phyloP scores from a whole-genome alignment of 2,113 vertebrate species.

The Poeciliopsis occidentalis region DNA sequence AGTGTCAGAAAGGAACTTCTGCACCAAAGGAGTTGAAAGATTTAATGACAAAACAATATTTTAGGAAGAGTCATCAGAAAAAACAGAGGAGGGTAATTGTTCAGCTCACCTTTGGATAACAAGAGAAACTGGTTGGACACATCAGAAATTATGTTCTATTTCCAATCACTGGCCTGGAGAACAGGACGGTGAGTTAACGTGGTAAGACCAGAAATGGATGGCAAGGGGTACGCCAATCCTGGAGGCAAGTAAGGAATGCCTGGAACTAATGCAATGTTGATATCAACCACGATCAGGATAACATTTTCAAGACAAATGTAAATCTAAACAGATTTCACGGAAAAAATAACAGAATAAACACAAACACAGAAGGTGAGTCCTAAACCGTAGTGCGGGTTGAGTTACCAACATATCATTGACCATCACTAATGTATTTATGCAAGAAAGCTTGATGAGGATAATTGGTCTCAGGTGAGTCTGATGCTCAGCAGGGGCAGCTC shows the following conservation, averaged over 20 bases:
- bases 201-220: no score
- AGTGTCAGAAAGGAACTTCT: not conserved
- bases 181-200: no score
- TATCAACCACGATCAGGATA: not conserved
- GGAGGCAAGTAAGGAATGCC: not conserved
- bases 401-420: not conserved
- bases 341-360: not conserved
- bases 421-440: not conserved
- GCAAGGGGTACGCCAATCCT: not conserved
- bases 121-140: not conserved
- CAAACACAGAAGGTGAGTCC: not conserved
- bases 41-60: not conserved
- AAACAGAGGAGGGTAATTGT: not conserved
- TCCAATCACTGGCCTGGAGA: no score
- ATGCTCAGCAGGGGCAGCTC: not conserved
- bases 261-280: not conserved
- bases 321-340: not conserved
- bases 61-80: not conserved
- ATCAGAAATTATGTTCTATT: not conserved
- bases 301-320: not conserved
- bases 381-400: not conserved
- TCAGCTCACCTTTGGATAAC: not conserved
- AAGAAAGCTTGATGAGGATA: not conserved
- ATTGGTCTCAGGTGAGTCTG: not conserved
- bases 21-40: not conserved